Evolutionary conservation across 2,797 vertebrate species (phyloP).

Genomic region (Acropternis orthonyx): DNA sequence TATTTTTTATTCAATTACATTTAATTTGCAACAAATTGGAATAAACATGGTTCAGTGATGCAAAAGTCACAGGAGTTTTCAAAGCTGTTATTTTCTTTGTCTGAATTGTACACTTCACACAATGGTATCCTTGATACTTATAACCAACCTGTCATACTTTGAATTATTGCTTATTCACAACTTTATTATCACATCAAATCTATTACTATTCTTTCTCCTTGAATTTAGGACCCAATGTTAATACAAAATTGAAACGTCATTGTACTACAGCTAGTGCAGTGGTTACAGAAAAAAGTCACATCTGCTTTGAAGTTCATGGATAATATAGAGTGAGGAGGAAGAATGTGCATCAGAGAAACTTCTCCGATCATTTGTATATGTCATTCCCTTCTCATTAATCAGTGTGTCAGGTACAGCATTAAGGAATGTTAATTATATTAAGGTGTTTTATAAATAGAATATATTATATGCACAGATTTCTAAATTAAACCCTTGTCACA

Average conservation of each 20-base stretch:
- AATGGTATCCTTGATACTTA: not conserved
- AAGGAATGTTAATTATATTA: not conserved
- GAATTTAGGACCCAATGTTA: not conserved
- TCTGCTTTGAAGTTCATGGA: not conserved
- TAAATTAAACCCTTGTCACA: not conserved
- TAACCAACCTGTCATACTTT: not conserved
- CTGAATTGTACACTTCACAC: not conserved
- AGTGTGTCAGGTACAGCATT: not conserved
- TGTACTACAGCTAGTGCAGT: not conserved
- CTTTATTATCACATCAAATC: not conserved
- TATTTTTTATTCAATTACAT: slow-evolving; percentile 3
- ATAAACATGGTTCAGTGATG: not conserved
- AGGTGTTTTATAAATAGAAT: not conserved
- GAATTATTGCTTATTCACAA: not conserved
- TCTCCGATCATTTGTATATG: slow-evolving; percentile 33
- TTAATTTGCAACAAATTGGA: slow-evolving; percentile 7
- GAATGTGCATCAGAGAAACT: slow-evolving; percentile 17
- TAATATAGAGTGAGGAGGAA: not conserved
- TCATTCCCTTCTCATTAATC: slow-evolving; percentile 65
- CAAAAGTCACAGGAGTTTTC: slow-evolving; percentile 12
- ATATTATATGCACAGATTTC: not conserved
- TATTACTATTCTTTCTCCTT: not conserved
- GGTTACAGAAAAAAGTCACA: not conserved
- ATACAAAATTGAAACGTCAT: slow-evolving; percentile 19
- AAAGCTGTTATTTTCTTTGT: slow-evolving; percentile 4